Evolutionary conservation across 2,888 invertebrate species (phyloP).

Genomic region (Heliothis peltigera): DNA sequence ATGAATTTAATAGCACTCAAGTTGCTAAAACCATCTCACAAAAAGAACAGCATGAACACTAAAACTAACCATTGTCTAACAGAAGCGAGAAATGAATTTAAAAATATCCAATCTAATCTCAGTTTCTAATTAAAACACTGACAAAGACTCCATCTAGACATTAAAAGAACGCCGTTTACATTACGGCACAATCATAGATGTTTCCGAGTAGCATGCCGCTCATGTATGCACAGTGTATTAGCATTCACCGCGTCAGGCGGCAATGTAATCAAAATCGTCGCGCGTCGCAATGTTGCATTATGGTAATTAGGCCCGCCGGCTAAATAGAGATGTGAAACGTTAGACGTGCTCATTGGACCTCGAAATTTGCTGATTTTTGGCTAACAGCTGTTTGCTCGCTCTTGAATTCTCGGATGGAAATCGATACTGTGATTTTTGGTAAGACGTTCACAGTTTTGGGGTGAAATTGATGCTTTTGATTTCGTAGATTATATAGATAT

Average conservation of each 20-base stretch:
- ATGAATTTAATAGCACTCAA: too few species aligned
- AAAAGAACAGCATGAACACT: not conserved
- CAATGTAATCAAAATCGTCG: slow-evolving; percentile 82
- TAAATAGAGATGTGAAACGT: slow-evolving; percentile 75
- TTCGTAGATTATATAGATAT: too few species aligned
- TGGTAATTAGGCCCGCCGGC: slow-evolving; percentile 76
- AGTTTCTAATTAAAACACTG: slow-evolving; percentile 25
- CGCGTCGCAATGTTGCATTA: slow-evolving; percentile 81
- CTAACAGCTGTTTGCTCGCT: slow-evolving; percentile 22
- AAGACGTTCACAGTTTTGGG: slow-evolving; percentile 1
- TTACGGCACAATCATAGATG: slow-evolving; percentile 64
- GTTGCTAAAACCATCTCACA: not conserved
- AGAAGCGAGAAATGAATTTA: not conserved
- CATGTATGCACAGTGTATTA: slow-evolving; percentile 72
- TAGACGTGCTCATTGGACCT: slow-evolving; percentile 69
- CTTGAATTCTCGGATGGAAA: slow-evolving; percentile 22
- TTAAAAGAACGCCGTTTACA: slow-evolving; percentile 55
- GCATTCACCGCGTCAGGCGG: slow-evolving; percentile 74
- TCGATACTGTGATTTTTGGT: slow-evolving; percentile 19
- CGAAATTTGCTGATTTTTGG: slow-evolving; percentile 62
- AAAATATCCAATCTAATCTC: slow-evolving; percentile 1
- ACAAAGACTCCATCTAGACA: slow-evolving; percentile 39
- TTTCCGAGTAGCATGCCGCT: slow-evolving; percentile 68
- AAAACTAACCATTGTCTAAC: not conserved
- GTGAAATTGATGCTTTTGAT: not conserved